Base-by-base conservation (phyloP, 2,888 invertebrate genomes). In the Philereme vetulata region DNA sequence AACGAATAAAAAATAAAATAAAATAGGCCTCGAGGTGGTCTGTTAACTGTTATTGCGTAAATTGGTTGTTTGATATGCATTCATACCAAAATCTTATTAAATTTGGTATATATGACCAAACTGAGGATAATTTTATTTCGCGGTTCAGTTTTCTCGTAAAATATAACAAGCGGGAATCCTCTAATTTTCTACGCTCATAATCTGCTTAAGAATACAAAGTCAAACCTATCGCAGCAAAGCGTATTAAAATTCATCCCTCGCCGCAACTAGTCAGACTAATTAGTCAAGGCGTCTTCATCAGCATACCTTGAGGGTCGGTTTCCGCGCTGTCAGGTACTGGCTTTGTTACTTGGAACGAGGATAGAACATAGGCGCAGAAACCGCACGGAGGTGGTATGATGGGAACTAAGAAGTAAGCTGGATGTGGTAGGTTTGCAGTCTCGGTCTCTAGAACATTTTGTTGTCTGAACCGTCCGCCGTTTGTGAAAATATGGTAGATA, bases 251-350 rank as follows among this genome's bases (percentile, higher is more conserved):
- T 59, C 56, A 64, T 60, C 34, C 40, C 56, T 35, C 4, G 42
- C 65, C 64, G 46, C 65, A 60, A 52, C 60, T 42, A 62, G 54
- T 72, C 66, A 68, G 70, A 71, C 79, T 80, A 82, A 85, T 84
- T 83, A 80, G 76, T 77, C 72, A 70, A 74, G 79, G 74, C 78
- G 79, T 81, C 79, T 86, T 82, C 76, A 82, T 83, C 81, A 82
- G 82, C 80, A 81, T 84, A 82, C 81, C 85, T 78, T 75, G 71
- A 75, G 74, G 82, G 81, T 71, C 80, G 83, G 78, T 84, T 86
- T 84, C 80, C 79, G 76, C 78, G 65, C 76, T 74, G 62, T 64
- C 58, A 60, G 67, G 48, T 51, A 10, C 45, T 45, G 56, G 66
- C 56, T 64, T 66, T 68, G 64, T 65, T 59, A 58, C 62, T 56